phyloP scores from a whole-genome alignment of 2,888 invertebrate species.

The Polylopha cassiicola region DNA sequence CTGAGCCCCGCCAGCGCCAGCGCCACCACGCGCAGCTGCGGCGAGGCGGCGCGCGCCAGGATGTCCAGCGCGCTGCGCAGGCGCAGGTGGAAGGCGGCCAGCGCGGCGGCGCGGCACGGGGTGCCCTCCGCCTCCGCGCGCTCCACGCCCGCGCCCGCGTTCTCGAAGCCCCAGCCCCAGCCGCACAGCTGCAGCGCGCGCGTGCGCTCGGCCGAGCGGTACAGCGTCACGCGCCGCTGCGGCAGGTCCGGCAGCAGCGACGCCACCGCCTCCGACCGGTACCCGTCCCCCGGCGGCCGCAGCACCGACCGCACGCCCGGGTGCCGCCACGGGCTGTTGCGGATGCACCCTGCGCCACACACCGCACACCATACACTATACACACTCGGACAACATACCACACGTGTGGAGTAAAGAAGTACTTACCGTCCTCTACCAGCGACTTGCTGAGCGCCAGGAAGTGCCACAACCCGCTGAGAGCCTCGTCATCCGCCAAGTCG shows the following conservation, averaged over 20 bases:
- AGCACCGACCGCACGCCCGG: slow-evolving; percentile 79
- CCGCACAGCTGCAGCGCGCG: slow-evolving; percentile 91
- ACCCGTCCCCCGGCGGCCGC: slow-evolving; percentile 56
- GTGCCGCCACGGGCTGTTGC: slow-evolving; percentile 77
- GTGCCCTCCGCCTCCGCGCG: slow-evolving; percentile 83
- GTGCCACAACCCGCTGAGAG: slow-evolving; percentile 88
- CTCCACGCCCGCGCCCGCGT: slow-evolving; percentile 64
- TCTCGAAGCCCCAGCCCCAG: slow-evolving; percentile 90
- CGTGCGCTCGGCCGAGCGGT: slow-evolving; percentile 80
- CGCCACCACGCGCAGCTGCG: slow-evolving; percentile 56
- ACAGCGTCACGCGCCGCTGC: slow-evolving; percentile 58
- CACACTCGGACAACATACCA: not conserved
- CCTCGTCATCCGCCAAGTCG: slow-evolving; percentile 84
- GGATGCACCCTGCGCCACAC: slow-evolving; percentile 62
- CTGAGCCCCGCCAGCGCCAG: slow-evolving; percentile 86
- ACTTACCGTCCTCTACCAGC: slow-evolving; percentile 80
- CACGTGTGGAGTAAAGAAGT: not conserved
- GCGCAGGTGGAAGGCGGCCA: slow-evolving; percentile 93
- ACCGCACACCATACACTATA: not conserved
- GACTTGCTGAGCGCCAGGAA: slow-evolving; percentile 86
- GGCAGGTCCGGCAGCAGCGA: slow-evolving; percentile 82
- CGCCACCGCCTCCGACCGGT: slow-evolving; percentile 79
- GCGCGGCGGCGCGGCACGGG: slow-evolving; percentile 90
- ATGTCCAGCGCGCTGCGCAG: slow-evolving; percentile 91
- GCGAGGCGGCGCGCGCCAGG: slow-evolving; percentile 81